Evolutionary conservation across 2,888 invertebrate genomes (phyloP), one percentile per base, ranked within the genome.

Genomic region (Carcina quercana): DNA sequence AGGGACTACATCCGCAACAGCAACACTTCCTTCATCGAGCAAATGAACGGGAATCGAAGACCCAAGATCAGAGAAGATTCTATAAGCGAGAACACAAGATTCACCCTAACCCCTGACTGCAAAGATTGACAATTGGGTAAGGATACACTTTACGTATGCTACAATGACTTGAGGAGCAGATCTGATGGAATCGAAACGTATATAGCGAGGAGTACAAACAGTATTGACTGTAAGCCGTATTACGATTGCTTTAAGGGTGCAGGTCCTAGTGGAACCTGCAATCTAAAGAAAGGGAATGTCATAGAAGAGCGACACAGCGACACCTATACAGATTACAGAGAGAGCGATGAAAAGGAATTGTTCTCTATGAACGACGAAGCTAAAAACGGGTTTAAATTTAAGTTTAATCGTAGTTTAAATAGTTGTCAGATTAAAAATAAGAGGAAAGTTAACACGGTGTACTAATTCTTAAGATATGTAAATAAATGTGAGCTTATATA

Each of bases 1-100:
- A 49, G 80, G 15, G 80, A 83, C 38, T 66, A 61, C 32, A 56
- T 60, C 5, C 60, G 76, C n/a, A 79, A 73, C n/a, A 72, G 68
- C 0, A 79, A 82, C 34, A 84, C 84, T 0, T 80, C 84, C 0
- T 85, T 85, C 48, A 82, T 85, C 3, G 83, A 84, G 36, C 75
- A 79, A 33, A 53, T 70, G 45, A 85, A 85, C 38, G 79, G 80
- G 0, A 78, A 73, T 19, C 44, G 78, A 15, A 52, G 72, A 2
- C 65, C 71, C 0, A 79, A 79, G 34, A 38, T 67, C 7, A 48
- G 75, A 11, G 78, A 83, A 5, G 83, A 85, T 32, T 72, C 82
- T 0, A 60, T 83, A 34, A 78, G 74, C 25, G 85, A 84, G 43
- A 71, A 64, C 3, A 64, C 75, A 2, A 71, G 80, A 31, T 80